Evolutionary conservation across 2,888 invertebrate species (phyloP), one percentile per base, ranked within the genome.

Genomic region (Pseudanteris insignis): DNA sequence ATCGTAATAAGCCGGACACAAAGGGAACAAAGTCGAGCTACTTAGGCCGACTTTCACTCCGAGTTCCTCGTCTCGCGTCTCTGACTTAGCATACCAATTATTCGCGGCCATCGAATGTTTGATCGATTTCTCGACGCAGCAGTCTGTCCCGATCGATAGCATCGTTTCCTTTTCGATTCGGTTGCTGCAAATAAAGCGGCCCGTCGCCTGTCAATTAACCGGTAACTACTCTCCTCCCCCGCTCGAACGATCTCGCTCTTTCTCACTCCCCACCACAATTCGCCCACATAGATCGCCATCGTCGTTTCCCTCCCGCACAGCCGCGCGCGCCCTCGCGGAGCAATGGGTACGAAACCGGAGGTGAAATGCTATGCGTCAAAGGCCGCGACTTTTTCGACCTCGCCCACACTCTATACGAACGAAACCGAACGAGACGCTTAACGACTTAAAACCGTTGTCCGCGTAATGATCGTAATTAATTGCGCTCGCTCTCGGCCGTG

Each of bases 71-170:
- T 34, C 33, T 40, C 54, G 33, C 32, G 26, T 34, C 44, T 38
- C 28, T 8, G 55, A 43, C 48, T 48, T 57, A 48, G 41, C 47
- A 57, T 57, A 57, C 36, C 57, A 57, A 57, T 57, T 57, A 57
- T 48, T 57, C 34, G 40, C 10, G 29, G 13, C 46, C 36, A 26
- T 28, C 15, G 55, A 55, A 43, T 32, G 37, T 43, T 48, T 37
- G 57, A 57, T 57, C 57, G 48, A 57, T 57, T 57, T 48, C 37
- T 43, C 36, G 48, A 26, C 13, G 38, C 25, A 11, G 36, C 44
- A 29, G 10, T 25, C 28, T 47, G 33, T 55, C 33, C 38, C 21
- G 46, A 54, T 37, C 44, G 37, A 43, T 38, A 38, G 33, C 51
- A 29, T 41, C 40, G 33, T 28, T 47, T 47, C 14, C 37, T 26